Base-by-base conservation (phyloP, 1,140 invertebrate species). In the Lasioglossum baleicum region DNA sequence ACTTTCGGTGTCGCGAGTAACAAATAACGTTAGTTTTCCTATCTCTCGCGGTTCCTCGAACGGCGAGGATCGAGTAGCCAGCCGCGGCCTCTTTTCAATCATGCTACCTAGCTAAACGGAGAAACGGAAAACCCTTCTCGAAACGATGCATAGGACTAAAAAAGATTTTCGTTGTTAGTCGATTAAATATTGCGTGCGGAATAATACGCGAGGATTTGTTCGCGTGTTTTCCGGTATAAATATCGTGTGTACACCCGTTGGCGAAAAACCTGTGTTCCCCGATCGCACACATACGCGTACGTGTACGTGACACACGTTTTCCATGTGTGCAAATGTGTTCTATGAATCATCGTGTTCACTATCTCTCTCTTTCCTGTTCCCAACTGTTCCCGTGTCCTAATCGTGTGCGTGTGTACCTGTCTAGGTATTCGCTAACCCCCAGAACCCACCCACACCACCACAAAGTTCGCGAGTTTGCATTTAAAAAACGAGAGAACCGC, bases 1-100 rank as follows among this genome's bases (percentile, higher is more conserved):
- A 91, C 83, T 91, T 88, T 87, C 90, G 88, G 85, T 93, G 91
- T 91, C 35, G 88, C 61, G 83, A 86, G 85, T 89, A 92, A 90
- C 88, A 91, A 91, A 85, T 90, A 91, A 91, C 84, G 85, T 77
- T 35, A 35, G 86, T 87, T 88, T 88, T 85, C 89, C 90, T 90
- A 88, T 91, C 42, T 83, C 85, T 89, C 88, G 60, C 87, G 90
- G 89, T 89, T 90, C 90, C 90, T 91, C 90, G 86, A 89, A 82
- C 72, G 85, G 86, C 72, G 75, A 73, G 84, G 80, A 42, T 31
- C 31, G 42, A 35, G 15, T 10, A 13, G 6, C 26, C 26, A 26
- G 26, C 26, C 26, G 26, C 64, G 61, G 20, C 3, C 31, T 22
- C 26, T 48, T 44, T n/a, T 58, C 6, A 58, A 58, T 56, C 42